These are phyloP conservation scores for Oscarella lobularis DNA, from an alignment of 37 sponge, comb jelly and placozoan species.

Conservation along the genomic window DNA sequence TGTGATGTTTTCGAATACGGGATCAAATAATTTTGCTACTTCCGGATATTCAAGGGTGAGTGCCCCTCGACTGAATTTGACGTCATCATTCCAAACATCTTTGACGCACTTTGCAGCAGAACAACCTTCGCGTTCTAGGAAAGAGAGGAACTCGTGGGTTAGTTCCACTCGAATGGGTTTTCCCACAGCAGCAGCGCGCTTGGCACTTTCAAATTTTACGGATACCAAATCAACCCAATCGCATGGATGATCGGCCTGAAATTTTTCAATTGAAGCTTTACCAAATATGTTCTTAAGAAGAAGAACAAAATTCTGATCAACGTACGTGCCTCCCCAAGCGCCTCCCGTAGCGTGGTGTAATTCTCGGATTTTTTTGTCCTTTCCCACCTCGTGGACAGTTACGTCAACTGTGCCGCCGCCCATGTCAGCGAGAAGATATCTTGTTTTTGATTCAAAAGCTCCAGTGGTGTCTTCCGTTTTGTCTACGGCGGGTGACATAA, in stretches of 20 bases:
- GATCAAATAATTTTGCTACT: background rate
- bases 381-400: background rate
- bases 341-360: background rate
- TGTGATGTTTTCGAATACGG: background rate
- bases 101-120: too few relatives aligned
- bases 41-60: background rate
- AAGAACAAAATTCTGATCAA: background rate
- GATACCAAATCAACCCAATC: constrained; percentile 2
- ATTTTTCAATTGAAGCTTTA: background rate
- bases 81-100: background rate
- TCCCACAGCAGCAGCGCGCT: background rate
- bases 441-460: background rate
- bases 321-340: background rate
- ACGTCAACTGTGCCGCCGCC: background rate
- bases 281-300: background rate
- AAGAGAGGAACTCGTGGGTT: too few relatives aligned
- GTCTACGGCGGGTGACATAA: background rate
- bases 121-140: too few relatives aligned
- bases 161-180: background rate
- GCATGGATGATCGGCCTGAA: background rate
- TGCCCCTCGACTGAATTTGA: background rate
- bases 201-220: background rate
- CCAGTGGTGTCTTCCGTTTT: too few relatives aligned
- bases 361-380: background rate
- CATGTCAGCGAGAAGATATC: background rate